These are phyloP conservation scores for Psammodynastes pulverulentus DNA, from an alignment of 2,113 vertebrate genomes.

Conservation along the genomic window DNA sequence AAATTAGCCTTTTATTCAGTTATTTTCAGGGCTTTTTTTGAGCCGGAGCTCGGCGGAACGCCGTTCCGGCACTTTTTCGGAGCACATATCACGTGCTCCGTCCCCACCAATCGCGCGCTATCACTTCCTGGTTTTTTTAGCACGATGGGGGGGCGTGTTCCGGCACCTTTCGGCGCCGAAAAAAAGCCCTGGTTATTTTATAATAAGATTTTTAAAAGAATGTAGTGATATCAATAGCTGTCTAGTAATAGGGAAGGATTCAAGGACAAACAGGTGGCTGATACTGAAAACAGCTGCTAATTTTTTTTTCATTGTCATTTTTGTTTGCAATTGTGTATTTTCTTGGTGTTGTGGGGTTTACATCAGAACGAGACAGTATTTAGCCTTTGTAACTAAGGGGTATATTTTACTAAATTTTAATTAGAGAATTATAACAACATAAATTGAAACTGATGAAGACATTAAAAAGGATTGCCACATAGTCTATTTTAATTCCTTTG, in stretches of 20 bases:
- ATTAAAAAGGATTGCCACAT: background rate
- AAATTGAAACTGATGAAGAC: background rate
- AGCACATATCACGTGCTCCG: too few relatives aligned
- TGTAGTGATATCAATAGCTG: background rate
- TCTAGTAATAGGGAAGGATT: background rate
- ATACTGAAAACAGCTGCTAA: slow-evolving; percentile 2
- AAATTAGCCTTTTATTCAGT: background rate
- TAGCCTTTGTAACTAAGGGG: background rate
- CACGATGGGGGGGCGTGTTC: too few relatives aligned
- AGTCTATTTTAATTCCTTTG: background rate
- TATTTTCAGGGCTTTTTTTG: too few relatives aligned
- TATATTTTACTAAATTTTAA: background rate
- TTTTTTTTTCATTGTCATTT: slow-evolving; percentile 9
- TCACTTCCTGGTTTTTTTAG: too few relatives aligned
- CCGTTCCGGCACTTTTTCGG: too few relatives aligned
- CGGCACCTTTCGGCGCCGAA: too few relatives aligned
- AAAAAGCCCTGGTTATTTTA: too few relatives aligned
- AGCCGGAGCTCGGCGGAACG: too few relatives aligned
- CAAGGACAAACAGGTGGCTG: background rate
- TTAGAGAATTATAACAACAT: background rate
- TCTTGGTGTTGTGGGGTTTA: background rate
- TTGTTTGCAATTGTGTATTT: background rate
- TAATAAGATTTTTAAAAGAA: background rate
- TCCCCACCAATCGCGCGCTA: too few relatives aligned
- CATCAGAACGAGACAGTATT: background rate